Conservation (phyloP, 2,888 invertebrate species). For the Hermaeophaga mercurialis region DNA sequence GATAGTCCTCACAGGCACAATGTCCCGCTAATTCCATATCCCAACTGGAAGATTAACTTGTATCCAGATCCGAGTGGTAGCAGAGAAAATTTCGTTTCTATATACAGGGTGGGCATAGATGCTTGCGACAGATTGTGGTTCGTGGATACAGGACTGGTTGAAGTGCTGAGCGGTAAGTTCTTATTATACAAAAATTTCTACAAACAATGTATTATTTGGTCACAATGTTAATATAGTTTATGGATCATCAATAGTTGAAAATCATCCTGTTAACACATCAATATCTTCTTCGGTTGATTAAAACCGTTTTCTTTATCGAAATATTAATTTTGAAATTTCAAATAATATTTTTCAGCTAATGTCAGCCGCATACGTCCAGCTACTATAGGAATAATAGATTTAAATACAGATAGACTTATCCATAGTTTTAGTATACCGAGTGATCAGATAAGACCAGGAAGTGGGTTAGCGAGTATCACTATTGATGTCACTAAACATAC, state of each 20-base stretch:
- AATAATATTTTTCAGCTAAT: conserved; percentile 54
- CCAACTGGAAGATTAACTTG: conserved; percentile 65
- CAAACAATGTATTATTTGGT: background rate
- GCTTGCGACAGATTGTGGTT: conserved; percentile 78
- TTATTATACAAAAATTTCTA: background rate
- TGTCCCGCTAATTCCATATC: conserved; percentile 64
- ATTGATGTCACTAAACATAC: conserved; percentile 65
- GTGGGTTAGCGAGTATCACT: conserved; percentile 70
- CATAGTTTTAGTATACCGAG: conserved; percentile 63
- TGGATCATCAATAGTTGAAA: too few relatives aligned
- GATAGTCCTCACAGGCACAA: conserved; percentile 52
- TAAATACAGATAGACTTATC: conserved; percentile 67
- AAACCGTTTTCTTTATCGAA: too few relatives aligned
- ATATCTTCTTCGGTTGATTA: too few relatives aligned
- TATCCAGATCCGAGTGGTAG: conserved; percentile 52
- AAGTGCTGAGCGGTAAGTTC: conserved; percentile 64
- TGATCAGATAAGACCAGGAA: conserved; percentile 56
- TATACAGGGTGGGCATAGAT: conserved; percentile 74
- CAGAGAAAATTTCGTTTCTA: conserved; percentile 62
- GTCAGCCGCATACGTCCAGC: conserved; percentile 63
- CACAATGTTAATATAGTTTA: too few relatives aligned
- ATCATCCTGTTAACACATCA: too few relatives aligned
- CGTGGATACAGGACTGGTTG: conserved; percentile 75
- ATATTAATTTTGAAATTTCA: background rate
- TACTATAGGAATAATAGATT: conserved; percentile 69